Evolutionary conservation across 1,140 invertebrate species (phyloP), one percentile per base, ranked within the genome.

Genomic region (Scylla paramamosain): DNA sequence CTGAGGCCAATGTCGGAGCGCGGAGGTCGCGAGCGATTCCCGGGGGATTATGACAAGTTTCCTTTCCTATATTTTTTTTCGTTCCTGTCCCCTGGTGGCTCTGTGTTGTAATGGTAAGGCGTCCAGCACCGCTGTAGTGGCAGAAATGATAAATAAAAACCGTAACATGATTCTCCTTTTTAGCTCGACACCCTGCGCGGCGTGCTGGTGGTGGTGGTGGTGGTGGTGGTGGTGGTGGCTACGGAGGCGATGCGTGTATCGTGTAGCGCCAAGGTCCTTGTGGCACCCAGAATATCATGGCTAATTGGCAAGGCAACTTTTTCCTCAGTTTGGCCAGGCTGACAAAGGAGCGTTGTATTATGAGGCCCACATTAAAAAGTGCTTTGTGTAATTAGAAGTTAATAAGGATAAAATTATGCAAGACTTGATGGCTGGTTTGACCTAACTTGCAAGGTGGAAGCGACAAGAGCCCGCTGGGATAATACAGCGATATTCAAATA

Each of bases 331-430:
- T 77, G 8, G 67, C 12, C 67, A 77, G 67, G 20, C n/a, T 77
- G 67, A 77, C 67, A n/a, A 77, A 77, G 67, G 67, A 77, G n/a
- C 25, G 67, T 20, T 77, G 67, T 77, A 77, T 77, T 77, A 77
- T 25, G n/a, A 77, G 20, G 67, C 67, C n/a, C 20, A 77, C 20
- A 77, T 77, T 77, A 77, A 77, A 77, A 77, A 77, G 67, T 77
- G 16, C 67, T 77, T n/a, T 77, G 67, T 77, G 67, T 77, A 77
- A 77, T 77, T 77, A n/a, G 67, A 77, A n/a, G 67, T 25, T 77
- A 77, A 77, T 77, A n/a, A 77, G 67, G 20, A 77, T 77, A n/a
- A n/a, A 77, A 77, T 77, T 77, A 77, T 77, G 67, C 67, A 77
- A 77, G 67, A 77, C 67, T 77, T 77, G 67, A 77, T 77, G 67